Conservation (phyloP, 2,888 invertebrate genomes). For the Plebejus argus region DNA sequence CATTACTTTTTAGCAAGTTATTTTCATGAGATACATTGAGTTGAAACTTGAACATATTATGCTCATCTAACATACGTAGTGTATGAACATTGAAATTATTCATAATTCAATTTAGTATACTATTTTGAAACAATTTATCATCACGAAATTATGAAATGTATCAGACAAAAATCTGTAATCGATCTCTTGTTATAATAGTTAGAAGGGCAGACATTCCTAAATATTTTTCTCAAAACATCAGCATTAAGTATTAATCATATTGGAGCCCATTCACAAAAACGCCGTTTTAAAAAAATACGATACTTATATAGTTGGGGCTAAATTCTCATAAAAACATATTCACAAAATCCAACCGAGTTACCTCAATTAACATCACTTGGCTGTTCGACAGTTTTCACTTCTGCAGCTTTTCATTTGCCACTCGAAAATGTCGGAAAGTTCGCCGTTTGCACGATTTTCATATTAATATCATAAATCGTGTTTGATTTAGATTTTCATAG, state of each 20-base stretch:
- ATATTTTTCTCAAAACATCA: no score
- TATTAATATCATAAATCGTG: not conserved
- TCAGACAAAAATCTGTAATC: not conserved
- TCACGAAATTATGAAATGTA: not conserved
- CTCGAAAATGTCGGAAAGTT: not conserved
- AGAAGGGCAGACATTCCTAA: not conserved
- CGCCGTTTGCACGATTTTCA: conserved; percentile 2
- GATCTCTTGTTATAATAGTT: not conserved
- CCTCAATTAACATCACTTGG: not conserved
- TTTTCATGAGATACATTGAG: no score
- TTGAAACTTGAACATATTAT: no score
- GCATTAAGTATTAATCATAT: no score
- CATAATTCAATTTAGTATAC: no score
- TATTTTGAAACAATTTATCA: not conserved
- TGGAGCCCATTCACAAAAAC: no score
- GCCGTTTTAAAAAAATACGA: not conserved
- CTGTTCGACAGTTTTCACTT: not conserved
- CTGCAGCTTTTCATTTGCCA: not conserved
- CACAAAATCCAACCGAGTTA: not conserved
- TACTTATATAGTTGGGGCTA: not conserved
- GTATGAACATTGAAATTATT: no score
- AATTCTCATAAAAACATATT: not conserved
- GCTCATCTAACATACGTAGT: no score
- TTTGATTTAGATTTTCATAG: not conserved
- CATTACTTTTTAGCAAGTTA: no score